Evolutionary conservation across 30 jellyfish, hydroid and myxozoan species (phyloP), one percentile per base, ranked within the genome.

Genomic region (Chrysaora quinquecirrha): DNA sequence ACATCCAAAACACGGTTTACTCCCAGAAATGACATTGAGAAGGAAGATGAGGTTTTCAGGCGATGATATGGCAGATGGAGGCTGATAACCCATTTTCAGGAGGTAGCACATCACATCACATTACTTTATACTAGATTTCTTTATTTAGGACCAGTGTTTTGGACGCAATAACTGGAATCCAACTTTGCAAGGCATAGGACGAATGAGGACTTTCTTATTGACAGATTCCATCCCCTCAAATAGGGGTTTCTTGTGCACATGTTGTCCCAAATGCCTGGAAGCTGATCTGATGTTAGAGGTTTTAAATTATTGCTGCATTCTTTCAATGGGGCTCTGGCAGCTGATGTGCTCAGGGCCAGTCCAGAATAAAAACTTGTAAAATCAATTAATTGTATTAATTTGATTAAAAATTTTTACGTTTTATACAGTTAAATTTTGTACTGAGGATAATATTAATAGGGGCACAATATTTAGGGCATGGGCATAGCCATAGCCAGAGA

Each of bases 231-330:
- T 43, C 16, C 58, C 16, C 9, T 43, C 58, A 43, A 43, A 43
- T 43, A 43, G 58, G 58, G 58, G 58, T 43, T 43, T 43, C 16
- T 43, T 43, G 58, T 43, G 58, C 58, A 43, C 12, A 43, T 43
- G 58, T 43, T 43, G 58, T 43, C 58, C 58, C 58, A 43, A 43
- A 43, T 43, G 58, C 58, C 58, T 43, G 58, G 58, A 43, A 43
- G 58, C 58, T 43, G 58, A 43, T 43, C 58, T 43, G 58, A 43
- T 43, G 58, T 43, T 16, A 43, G 16, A 16, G 58, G 58, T 43
- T 43, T 43, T 43, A 43, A 43, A 43, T 43, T 43, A 43, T 43
- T 43, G 58, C 58, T 43, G 58, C 58, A 43, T 43, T 43, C 58
- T 43, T 43, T 43, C 58, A 43, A 43, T 9, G 58, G 58, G 58